Conservation (phyloP, 2,113 vertebrate genomes). For the Alexandromys fortis region DNA sequence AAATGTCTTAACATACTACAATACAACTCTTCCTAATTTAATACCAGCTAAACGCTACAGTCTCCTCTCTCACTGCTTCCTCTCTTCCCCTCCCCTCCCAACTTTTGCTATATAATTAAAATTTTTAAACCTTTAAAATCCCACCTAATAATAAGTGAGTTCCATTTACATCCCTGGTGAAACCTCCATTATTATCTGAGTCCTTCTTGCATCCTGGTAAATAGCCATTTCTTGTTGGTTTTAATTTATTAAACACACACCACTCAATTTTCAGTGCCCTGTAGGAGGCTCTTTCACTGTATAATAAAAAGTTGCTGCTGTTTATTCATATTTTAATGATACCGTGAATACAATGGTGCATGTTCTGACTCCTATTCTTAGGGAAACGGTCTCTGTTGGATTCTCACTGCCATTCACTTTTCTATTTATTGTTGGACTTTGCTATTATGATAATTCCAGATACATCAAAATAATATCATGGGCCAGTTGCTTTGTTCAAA, state of each 20-base stretch:
- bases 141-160: conserved; percentile 64
- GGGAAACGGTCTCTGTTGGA: conserved; percentile 78
- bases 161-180: conserved; percentile 67
- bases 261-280: conserved; percentile 76
- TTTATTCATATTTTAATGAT: conserved; percentile 83
- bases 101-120: conserved; percentile 65
- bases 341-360: conserved; percentile 76
- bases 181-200: conserved; percentile 66
- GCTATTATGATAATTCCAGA: conserved; percentile 79
- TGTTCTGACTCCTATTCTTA: conserved; percentile 77
- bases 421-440: conserved; percentile 77
- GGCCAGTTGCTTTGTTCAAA: conserved; percentile 74
- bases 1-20: conserved; percentile 53
- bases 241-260: conserved; percentile 83
- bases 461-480: conserved; percentile 79
- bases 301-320: conserved; percentile 80
- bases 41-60: conserved; percentile 49
- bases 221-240: conserved; percentile 78
- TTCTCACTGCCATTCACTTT: conserved; percentile 78
- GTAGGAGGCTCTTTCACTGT: conserved; percentile 75
- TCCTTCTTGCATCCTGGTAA: conserved; percentile 73
- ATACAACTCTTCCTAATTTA: conserved; percentile 22
- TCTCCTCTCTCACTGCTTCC: conserved; percentile 41
- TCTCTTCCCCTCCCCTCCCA: conserved; percentile 29
- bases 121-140: conserved; percentile 66